Evolutionary conservation across 35 echinoderm and acorn worm genomes (phyloP), one percentile per base, ranked within the genome.

Genomic region (Heliocidaris tuberculata): DNA sequence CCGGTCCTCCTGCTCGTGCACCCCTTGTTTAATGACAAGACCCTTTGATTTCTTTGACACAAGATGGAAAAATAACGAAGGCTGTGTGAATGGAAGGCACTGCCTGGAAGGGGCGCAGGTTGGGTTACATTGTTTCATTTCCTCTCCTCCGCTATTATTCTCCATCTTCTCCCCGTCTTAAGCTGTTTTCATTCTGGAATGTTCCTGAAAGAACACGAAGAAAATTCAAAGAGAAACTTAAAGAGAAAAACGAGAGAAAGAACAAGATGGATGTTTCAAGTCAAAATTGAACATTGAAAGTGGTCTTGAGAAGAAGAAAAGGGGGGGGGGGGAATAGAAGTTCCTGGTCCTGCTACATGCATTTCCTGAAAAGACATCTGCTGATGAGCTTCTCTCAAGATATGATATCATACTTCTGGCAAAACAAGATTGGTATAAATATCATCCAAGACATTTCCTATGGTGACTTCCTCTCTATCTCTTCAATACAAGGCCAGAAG

Each of bases 21-120:
- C 65, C 65, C 65, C 27, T 78, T 78, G 27, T n/a, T 78, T 78
- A 78, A 78, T 78, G 65, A 78, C 65, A 78, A 78, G 65, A 78
- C 65, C 19, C 65, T 78, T 78, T 78, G 65, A 78, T 78, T 78
- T 78, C 65, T 78, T 78, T 78, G 21, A 78, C 27, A 19, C 65
- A 78, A 78, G 65, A 78, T 78, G 65, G 65, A 78, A 78, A 78
- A 78, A 78, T 78, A 78, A 78, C 65, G 65, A 78, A 78, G 65
- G 65, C 65, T 27, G 65, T n/a, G 65, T 27, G 65, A 78, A 78
- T 29, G 7, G 65, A 78, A 78, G 65, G 65, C 65, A 78, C 65
- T 78, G 65, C 65, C 65, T 78, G 27, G 65, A 78, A 78, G 65
- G 65, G 65, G 65, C 65, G 7, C 65, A 78, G 65, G 65, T 78